These are phyloP conservation scores for Clamator glandarius DNA, from an alignment of 2,797 vertebrate species.

Conservation along the genomic window DNA sequence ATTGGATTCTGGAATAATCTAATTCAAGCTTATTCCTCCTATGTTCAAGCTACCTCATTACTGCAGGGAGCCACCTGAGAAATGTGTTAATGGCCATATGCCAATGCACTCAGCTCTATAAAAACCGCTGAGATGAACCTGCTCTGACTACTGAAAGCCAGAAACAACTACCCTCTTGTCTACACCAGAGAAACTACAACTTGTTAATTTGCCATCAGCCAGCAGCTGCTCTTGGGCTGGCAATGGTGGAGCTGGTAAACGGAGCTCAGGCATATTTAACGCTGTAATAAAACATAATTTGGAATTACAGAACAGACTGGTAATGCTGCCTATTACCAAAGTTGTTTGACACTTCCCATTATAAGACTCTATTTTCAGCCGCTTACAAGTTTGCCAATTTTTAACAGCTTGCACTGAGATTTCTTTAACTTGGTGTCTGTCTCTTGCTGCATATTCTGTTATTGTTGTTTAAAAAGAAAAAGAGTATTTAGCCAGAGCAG, in stretches of 20 bases:
- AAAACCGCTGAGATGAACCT: conserved; percentile 46
- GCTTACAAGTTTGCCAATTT: conserved; percentile 55
- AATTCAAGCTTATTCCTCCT: background rate
- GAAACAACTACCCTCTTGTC: conserved; percentile 55
- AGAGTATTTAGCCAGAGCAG: background rate
- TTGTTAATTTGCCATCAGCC: conserved; percentile 58
- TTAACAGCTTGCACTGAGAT: conserved; percentile 52
- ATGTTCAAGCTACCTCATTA: conserved; percentile 34
- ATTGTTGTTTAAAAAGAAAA: conserved; percentile 32
- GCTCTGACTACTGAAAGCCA: conserved; percentile 53
- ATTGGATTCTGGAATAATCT: background rate
- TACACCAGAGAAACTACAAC: conserved; percentile 44
- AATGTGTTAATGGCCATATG: conserved; percentile 56
- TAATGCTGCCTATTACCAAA: conserved; percentile 64
- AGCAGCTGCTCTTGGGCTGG: conserved; percentile 60
- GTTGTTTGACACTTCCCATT: conserved; percentile 67
- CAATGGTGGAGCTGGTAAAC: conserved; percentile 42
- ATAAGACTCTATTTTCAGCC: conserved; percentile 57
- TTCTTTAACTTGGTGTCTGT: conserved; percentile 43
- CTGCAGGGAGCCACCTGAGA: conserved; percentile 55
- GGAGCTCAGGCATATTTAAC: conserved; percentile 56
- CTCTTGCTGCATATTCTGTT: conserved; percentile 41
- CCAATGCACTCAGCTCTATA: conserved; percentile 2
- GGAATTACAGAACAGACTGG: conserved; percentile 58
- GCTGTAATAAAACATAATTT: conserved; percentile 64